phyloP scores from a whole-genome alignment of 2,888 invertebrate genomes.

The Cephus sareptanus region DNA sequence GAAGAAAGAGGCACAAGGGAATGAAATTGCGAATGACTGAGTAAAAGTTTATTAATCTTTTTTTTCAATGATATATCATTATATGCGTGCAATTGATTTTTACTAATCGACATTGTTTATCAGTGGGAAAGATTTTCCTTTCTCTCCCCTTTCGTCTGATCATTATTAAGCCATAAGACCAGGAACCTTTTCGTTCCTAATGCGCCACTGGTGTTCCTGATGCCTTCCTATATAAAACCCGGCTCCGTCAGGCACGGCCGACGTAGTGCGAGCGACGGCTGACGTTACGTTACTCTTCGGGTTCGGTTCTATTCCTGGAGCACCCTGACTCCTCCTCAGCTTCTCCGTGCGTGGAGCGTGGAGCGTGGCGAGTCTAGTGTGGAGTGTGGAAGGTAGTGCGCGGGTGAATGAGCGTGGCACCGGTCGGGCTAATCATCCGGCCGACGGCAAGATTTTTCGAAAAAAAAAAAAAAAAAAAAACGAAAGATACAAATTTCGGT shows the following conservation, averaged over 20 bases:
- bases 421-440: slow-evolving; percentile 19
- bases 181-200: slow-evolving; percentile 3
- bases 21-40: background rate
- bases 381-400: slow-evolving; percentile 31
- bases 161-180: background rate
- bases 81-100: background rate
- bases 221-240: slow-evolving; percentile 34
- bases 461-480: background rate
- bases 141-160: background rate
- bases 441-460: background rate
- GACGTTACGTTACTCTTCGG: slow-evolving; percentile 42
- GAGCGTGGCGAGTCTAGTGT: slow-evolving; percentile 41
- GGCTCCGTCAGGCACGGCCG: slow-evolving; percentile 23
- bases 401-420: slow-evolving; percentile 42
- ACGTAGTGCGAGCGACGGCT: slow-evolving; percentile 30
- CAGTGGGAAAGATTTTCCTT: background rate
- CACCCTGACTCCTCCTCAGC: slow-evolving; percentile 58
- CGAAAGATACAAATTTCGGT: background rate
- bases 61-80: background rate
- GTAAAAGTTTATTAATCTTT: background rate
- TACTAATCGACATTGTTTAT: background rate
- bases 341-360: slow-evolving; percentile 54
- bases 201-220: slow-evolving; percentile 8
- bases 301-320: slow-evolving; percentile 65
- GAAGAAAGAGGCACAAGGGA: background rate